These are phyloP conservation scores for Oreochromis niloticus DNA, from an alignment of 2,113 vertebrate species.

Conservation along the genomic window DNA sequence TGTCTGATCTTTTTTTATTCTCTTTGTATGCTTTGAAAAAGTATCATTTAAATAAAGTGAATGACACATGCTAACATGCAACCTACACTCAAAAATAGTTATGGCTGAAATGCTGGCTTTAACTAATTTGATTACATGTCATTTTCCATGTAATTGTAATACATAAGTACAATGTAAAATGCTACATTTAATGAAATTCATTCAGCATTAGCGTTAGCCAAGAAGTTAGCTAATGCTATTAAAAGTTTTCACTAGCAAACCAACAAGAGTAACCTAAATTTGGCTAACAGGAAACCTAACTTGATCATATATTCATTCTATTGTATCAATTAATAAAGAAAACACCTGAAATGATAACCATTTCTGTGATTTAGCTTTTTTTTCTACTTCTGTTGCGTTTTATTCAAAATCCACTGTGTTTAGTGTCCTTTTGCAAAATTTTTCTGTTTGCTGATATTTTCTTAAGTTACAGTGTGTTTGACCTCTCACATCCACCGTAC, in stretches of 20 bases:
- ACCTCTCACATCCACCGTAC: neutral
- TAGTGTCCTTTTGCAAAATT: fast-evolving
- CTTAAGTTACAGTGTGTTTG: neutral
- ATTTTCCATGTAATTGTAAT: neutral
- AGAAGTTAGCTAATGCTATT: neutral
- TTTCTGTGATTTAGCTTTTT: neutral
- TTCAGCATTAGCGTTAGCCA: fast-evolving
- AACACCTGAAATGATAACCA: neutral
- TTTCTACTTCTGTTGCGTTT: neutral
- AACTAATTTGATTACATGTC: neutral
- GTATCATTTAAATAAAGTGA: fast-evolving
- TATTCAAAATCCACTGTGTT: neutral
- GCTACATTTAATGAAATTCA: fast-evolving
- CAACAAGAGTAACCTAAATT: neutral
- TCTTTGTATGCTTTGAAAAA: neutral
- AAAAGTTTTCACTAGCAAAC: neutral
- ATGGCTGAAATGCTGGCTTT: neutral
- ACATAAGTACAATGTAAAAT: neutral
- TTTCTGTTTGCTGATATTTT: neutral
- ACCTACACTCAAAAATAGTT: neutral
- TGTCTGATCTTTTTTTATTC: neutral
- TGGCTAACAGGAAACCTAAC: neutral
- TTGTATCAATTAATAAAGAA: neutral
- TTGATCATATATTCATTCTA: neutral
- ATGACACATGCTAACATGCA: fast-evolving